Evolutionary conservation across 2,888 invertebrate species (phyloP).

Genomic region (Melangyna quadrimaculata): DNA sequence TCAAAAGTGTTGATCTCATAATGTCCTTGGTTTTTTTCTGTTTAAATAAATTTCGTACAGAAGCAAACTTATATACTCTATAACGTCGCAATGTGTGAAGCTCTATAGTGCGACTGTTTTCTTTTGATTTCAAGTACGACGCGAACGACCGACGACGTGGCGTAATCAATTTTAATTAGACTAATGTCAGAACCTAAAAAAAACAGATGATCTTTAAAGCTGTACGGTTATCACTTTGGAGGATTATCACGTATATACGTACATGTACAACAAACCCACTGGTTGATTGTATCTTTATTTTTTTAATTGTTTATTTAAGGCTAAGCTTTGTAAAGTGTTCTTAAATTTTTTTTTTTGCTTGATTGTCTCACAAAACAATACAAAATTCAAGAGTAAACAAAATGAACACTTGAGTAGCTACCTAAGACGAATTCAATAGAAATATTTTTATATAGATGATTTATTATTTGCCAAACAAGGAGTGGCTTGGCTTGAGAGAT

Average conservation of each 20-base stretch:
- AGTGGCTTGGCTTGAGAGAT: background rate
- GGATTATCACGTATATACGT: slow-evolving; percentile 29
- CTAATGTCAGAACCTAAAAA: slow-evolving; percentile 13
- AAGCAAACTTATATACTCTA: background rate
- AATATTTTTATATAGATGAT: background rate
- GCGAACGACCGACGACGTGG: no score
- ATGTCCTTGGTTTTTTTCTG: background rate
- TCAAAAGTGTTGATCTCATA: slow-evolving; percentile 60
- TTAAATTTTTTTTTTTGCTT: background rate
- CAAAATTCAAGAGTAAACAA: background rate
- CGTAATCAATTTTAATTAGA: slow-evolving; percentile 45
- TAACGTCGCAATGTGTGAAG: slow-evolving; percentile 35
- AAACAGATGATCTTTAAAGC: slow-evolving; percentile 31
- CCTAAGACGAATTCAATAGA: background rate
- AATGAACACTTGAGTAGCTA: background rate
- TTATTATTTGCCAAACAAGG: background rate
- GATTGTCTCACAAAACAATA: background rate
- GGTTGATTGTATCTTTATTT: background rate
- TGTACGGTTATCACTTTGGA: slow-evolving; percentile 27
- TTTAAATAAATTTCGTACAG: background rate
- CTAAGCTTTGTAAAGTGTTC: slow-evolving; percentile 29
- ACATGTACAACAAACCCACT: no score
- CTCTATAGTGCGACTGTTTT: slow-evolving; percentile 38
- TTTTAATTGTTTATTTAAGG: background rate
- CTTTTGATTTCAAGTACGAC: slow-evolving; percentile 25